Conservation (phyloP, 2,888 invertebrate species). For the Euplagia quadripunctaria region DNA sequence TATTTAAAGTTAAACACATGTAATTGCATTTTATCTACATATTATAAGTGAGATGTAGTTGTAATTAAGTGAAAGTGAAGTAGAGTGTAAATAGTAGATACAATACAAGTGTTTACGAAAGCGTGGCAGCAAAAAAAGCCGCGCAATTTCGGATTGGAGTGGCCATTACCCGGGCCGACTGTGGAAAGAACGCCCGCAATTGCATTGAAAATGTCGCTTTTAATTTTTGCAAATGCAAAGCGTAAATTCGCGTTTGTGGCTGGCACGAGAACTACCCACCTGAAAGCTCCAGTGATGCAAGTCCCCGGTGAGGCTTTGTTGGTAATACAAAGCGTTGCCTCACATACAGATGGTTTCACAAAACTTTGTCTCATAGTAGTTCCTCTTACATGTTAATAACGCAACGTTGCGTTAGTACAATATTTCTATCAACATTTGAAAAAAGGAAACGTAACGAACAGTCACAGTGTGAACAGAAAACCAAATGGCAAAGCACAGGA, state of each 20-base stretch:
- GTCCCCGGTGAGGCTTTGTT: constrained; percentile 76
- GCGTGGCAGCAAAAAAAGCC: constrained; percentile 73
- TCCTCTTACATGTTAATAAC: constrained; percentile 58
- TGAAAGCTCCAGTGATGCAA: constrained; percentile 80
- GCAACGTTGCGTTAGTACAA: constrained; percentile 37
- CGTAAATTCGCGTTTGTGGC: constrained; percentile 82
- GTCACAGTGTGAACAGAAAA: constrained; percentile 18
- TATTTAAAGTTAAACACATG: too few species aligned
- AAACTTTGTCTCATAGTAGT: constrained; percentile 71
- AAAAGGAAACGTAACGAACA: constrained; percentile 13
- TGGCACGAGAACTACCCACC: constrained; percentile 80
- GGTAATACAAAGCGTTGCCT: constrained; percentile 79
- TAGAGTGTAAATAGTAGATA: constrained; percentile 61
- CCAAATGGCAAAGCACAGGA: constrained; percentile 22
- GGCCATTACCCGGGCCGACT: constrained; percentile 83
- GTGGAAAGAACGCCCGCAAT: constrained; percentile 80
- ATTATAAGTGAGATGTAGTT: constrained; percentile 7
- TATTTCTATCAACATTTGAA: constrained; percentile 35
- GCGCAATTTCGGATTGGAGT: constrained; percentile 81
- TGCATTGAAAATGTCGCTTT: constrained; percentile 85
- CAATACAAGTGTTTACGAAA: constrained; percentile 78
- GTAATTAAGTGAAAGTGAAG: constrained; percentile 59
- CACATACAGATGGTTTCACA: constrained; percentile 73
- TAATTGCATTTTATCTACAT: too few species aligned
- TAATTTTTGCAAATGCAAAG: constrained; percentile 85